Base-by-base conservation (phyloP, 1,140 invertebrate genomes). In the Zaprionus gabonicus region DNA sequence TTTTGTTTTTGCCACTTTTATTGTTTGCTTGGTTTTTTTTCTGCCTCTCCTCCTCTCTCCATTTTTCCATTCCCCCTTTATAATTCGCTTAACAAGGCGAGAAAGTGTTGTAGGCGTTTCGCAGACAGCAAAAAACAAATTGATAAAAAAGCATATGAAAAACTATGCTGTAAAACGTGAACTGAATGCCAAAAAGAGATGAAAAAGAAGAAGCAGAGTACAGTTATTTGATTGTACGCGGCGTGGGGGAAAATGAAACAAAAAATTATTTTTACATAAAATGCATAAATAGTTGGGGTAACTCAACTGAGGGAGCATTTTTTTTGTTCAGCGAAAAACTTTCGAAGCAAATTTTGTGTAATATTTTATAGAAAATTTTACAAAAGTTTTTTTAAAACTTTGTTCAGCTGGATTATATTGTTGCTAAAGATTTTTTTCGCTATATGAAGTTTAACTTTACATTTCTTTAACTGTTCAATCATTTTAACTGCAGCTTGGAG, bases 101-200 rank as follows among this genome's bases (percentile, higher is more conserved):
- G 85, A 88, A 88, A 88, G 85, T 82, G 79, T 88, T 88, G 84
- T 90, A 80, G 86, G 85, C 85, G 85, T 81, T 79, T 51, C 71
- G 69, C 64, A 71, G 13, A 41, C n/a, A 58, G 38, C 38, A 68
- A 58, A 68, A 79, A 81, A 67, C 65, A 83, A 69, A 51, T 57
- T 38, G 36, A 41, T 63, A 38, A 60, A 80, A 69, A 49, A 55
- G 41, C 41, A 46, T 46, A 46, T 46, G 41, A 46, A 23, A 58
- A 58, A 58, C 27, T 64, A 51, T 64, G 17, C n/a, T 53, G 17
- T 1, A 34, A 58, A 58, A 67, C 17, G 31, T 58, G 25, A 65
- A 36, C 56, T 36, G n/a, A 44, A 60, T 23, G 38, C 49, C 31
- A 59, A 44, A 44, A 44, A 3, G n/a, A 44, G 41, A 17, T 17